Percentiles rank a stretch among this genome's conserved stretches.
Evolutionary conservation across 2,113 vertebrate genomes (phyloP).

Genomic region (Hyaena hyaena): DNA sequence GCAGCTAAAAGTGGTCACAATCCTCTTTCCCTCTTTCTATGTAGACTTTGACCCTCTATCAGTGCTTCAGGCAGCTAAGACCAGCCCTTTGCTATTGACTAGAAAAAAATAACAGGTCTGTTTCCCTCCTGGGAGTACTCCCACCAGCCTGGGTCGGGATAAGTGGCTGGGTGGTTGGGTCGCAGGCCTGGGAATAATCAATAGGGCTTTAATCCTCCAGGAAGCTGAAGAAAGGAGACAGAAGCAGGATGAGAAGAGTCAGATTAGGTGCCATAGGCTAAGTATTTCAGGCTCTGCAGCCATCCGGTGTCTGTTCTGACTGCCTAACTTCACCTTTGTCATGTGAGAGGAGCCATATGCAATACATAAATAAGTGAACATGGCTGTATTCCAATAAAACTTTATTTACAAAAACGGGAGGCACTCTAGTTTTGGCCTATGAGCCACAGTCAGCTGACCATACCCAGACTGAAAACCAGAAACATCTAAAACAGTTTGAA

Average conservation of each 20-base stretch:
- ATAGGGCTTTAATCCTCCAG: neutral
- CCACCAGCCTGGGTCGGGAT: neutral
- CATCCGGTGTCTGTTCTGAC: fast-evolving
- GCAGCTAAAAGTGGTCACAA: neutral
- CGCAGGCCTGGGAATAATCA: neutral
- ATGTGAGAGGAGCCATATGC: too few relatives aligned
- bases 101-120: neutral
- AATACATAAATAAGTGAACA: fast-evolving
- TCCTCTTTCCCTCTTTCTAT: neutral
- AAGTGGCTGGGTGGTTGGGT: neutral
- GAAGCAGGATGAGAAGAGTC: neutral
- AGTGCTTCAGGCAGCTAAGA: neutral
- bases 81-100: neutral
- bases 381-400: neutral
- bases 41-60: neutral
- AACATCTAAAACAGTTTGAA: neutral
- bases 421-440: too few relatives aligned
- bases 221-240: neutral
- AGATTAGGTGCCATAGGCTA: neutral
- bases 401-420: neutral
- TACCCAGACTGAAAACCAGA: neutral
- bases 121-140: neutral
- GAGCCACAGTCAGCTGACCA: too few relatives aligned
- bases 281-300: neutral
- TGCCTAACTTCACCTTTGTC: neutral